These are phyloP conservation scores for Phthorimaea operculella DNA, from an alignment of 1,140 invertebrate genomes.

Conservation along the genomic window DNA sequence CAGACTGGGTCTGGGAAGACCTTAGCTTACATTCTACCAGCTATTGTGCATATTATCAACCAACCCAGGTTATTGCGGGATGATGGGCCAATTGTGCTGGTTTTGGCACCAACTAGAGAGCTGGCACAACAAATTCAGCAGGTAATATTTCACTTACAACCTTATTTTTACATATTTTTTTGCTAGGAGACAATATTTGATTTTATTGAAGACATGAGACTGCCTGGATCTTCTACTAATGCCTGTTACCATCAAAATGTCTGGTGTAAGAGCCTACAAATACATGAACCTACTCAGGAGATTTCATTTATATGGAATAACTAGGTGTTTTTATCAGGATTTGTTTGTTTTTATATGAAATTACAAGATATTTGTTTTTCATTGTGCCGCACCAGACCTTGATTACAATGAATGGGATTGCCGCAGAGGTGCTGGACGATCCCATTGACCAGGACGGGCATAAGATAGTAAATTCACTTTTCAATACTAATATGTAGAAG, in stretches of 20 bases:
- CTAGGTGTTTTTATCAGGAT: no score
- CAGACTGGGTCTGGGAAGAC: constrained; percentile 91
- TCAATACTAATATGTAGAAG: constrained; percentile 48
- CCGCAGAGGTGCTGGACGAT: constrained; percentile 45
- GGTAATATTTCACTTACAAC: constrained; percentile 64
- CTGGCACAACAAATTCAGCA: constrained; percentile 93
- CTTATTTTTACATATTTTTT: no score
- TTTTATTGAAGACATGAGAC: constrained; percentile 8
- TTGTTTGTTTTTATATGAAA: not conserved
- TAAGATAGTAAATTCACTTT: constrained; percentile 53
- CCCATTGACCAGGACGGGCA: constrained; percentile 30
- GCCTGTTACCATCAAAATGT: no score
- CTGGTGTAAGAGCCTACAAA: no score
- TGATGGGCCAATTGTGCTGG: constrained; percentile 88
- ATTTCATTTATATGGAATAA: no score
- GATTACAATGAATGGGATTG: constrained; percentile 57
- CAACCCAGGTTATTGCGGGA: constrained; percentile 80
- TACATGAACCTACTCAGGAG: no score
- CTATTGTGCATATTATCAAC: constrained; percentile 90
- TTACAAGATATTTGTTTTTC: constrained; percentile 40
- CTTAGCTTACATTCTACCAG: constrained; percentile 78
- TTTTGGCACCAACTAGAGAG: constrained; percentile 91
- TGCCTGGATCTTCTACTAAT: not conserved
- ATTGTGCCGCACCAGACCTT: constrained; percentile 54
- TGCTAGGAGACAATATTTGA: no score